phyloP scores from a whole-genome alignment of 2,888 invertebrate species.

The Epinotia demarniana region DNA sequence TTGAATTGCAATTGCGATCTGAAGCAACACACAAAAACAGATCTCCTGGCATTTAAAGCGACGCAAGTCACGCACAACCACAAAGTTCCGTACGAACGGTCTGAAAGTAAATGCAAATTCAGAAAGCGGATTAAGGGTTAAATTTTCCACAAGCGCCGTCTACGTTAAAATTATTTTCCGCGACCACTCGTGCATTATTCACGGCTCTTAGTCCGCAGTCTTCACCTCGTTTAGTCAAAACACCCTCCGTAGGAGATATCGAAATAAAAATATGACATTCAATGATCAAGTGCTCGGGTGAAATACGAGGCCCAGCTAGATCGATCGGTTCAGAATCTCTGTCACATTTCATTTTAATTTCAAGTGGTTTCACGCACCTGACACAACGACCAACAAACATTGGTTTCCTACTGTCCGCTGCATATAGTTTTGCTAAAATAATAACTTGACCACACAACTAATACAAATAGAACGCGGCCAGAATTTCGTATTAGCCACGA shows the following conservation, averaged over 20 bases:
- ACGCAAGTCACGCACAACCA: background rate
- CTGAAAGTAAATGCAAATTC: conserved; percentile 45
- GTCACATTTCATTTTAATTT: too few relatives aligned
- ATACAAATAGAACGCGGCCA: conserved; percentile 23
- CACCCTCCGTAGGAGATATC: too few relatives aligned
- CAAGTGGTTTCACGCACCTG: too few relatives aligned
- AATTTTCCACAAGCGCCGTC: conserved; percentile 44
- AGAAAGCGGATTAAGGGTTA: conserved; percentile 50
- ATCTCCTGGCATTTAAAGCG: background rate
- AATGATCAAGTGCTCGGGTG: too few relatives aligned
- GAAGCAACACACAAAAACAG: background rate
- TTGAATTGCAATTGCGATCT: too few relatives aligned
- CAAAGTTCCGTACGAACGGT: conserved; percentile 30
- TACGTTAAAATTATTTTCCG: conserved; percentile 59
- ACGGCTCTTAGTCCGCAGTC: conserved; percentile 49
- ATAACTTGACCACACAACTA: conserved; percentile 20
- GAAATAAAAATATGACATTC: too few relatives aligned
- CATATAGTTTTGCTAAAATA: background rate
- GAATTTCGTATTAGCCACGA: conserved; percentile 20
- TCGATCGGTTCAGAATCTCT: too few relatives aligned
- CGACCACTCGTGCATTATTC: conserved; percentile 60
- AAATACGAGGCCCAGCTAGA: too few relatives aligned
- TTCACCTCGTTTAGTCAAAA: conserved; percentile 43
- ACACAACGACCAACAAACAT: too few relatives aligned
- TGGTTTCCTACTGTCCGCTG: background rate